A percentile compares a stretch with the other conserved stretches of the same genome.
phyloP scores from a whole-genome alignment of 2,888 invertebrate species.

The Cloeon dipterum region DNA sequence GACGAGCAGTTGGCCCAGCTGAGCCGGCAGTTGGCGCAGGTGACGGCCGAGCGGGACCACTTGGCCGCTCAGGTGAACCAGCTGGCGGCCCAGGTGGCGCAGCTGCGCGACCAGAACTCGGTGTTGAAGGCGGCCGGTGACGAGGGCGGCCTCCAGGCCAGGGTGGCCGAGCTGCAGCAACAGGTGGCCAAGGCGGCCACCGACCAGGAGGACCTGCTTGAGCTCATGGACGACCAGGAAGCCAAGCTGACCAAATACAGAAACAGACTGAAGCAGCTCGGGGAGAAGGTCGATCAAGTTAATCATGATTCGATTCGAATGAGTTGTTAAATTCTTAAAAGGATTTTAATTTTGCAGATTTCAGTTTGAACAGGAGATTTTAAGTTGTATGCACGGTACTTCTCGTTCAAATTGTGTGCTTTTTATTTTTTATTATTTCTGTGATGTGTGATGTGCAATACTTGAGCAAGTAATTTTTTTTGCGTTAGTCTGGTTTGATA shows the following conservation, averaged over 20 bases:
- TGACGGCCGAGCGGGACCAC: conserved; percentile 28
- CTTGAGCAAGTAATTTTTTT: too few relatives aligned
- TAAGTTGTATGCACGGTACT: not conserved
- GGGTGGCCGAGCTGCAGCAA: not conserved
- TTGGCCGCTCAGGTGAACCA: conserved; percentile 45
- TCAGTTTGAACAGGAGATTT: not conserved
- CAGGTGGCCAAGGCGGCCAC: conserved; percentile 32
- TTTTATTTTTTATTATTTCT: too few relatives aligned
- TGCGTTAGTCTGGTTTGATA: too few relatives aligned
- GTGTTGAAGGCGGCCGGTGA: conserved; percentile 15
- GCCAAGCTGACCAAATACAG: conserved; percentile 41
- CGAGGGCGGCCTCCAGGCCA: conserved; percentile 39
- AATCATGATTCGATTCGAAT: not conserved
- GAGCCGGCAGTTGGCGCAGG: conserved; percentile 17
- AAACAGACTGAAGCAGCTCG: conserved; percentile 26
- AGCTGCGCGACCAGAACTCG: conserved; percentile 37
- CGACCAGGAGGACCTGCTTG: conserved; percentile 85
- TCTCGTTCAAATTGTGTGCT: too few relatives aligned
- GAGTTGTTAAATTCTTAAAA: too few relatives aligned
- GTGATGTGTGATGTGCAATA: too few relatives aligned
- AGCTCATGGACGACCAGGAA: conserved; percentile 76
- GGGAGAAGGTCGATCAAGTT: conserved; percentile 23
- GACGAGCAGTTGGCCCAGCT: conserved; percentile 41
- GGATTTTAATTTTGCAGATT: not conserved
- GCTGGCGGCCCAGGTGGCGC: conserved; percentile 65